phyloP scores from a whole-genome alignment of 2,113 vertebrate genomes.

The Galbula dea region DNA sequence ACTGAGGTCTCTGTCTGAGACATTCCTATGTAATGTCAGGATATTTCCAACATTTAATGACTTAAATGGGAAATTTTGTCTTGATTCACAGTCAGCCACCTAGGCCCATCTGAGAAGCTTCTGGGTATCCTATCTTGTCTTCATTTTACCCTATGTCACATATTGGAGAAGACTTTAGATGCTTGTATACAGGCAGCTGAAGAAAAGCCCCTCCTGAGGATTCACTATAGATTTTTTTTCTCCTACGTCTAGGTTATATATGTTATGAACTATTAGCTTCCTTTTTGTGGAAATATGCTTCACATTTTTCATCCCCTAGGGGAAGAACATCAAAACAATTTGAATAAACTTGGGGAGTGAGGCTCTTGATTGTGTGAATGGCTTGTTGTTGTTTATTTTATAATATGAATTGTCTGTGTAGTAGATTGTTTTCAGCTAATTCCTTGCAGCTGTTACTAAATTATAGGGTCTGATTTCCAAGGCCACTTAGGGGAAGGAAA shows the following conservation, averaged over 20 bases:
- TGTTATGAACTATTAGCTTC: neutral
- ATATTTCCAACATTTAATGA: neutral
- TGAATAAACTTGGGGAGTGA: neutral
- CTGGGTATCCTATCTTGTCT: neutral
- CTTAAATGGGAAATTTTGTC: neutral
- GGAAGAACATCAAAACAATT: neutral
- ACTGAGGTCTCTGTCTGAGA: neutral
- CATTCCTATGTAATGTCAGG: neutral
- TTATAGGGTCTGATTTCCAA: slow-evolving; percentile 63
- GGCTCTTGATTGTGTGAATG: slow-evolving; percentile 1
- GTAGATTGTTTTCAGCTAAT: slow-evolving; percentile 63
- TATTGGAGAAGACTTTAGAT: neutral
- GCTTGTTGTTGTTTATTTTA: slow-evolving; percentile 50
- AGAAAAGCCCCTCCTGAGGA: neutral
- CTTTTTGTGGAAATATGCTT: neutral
- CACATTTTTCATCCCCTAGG: neutral
- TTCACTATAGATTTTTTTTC: neutral
- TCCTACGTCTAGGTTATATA: neutral
- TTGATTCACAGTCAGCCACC: neutral
- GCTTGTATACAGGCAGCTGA: neutral
- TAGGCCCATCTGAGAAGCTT: neutral
- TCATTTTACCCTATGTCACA: neutral
- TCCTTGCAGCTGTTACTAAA: slow-evolving; percentile 68
- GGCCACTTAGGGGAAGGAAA: slow-evolving; percentile 57
- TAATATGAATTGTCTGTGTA: slow-evolving; percentile 43